A percentile compares a stretch with the other conserved stretches of the same genome.
Evolutionary conservation across 1,140 invertebrate genomes (phyloP).

Genomic region (Calosoma granatense): DNA sequence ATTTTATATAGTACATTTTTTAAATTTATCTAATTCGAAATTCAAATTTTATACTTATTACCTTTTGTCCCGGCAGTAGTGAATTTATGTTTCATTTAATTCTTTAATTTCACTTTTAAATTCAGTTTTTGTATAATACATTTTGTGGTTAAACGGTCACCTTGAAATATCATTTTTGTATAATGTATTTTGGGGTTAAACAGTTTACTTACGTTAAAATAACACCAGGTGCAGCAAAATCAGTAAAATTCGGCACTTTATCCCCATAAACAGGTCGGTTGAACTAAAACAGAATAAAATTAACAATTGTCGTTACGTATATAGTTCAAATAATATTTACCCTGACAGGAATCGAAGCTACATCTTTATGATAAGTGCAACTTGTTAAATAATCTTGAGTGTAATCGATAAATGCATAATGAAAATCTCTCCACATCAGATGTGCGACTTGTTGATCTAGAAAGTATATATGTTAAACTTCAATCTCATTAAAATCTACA

Average conservation of each 20-base stretch:
- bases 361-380: background rate
- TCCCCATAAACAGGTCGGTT: conserved; percentile 66
- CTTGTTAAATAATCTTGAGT: background rate
- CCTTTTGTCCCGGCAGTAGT: too few relatives aligned
- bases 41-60: too few relatives aligned
- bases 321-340: background rate
- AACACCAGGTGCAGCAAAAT: conserved; percentile 91
- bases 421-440: background rate
- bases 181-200: background rate
- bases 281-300: conserved; percentile 36
- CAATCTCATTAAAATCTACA: background rate
- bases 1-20: too few relatives aligned
- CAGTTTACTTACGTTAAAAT: conserved; percentile 66
- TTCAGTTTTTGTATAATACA: too few relatives aligned
- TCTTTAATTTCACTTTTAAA: background rate
- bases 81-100: background rate
- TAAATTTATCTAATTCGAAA: too few relatives aligned
- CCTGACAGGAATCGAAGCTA: background rate
- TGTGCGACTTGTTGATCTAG: background rate
- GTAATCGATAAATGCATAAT: background rate
- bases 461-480: background rate
- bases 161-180: too few relatives aligned
- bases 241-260: conserved; percentile 78
- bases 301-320: background rate
- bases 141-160: background rate